Base-by-base conservation (phyloP, 92 coral and sea anemone genomes). In the Paramuricea clavata region DNA sequence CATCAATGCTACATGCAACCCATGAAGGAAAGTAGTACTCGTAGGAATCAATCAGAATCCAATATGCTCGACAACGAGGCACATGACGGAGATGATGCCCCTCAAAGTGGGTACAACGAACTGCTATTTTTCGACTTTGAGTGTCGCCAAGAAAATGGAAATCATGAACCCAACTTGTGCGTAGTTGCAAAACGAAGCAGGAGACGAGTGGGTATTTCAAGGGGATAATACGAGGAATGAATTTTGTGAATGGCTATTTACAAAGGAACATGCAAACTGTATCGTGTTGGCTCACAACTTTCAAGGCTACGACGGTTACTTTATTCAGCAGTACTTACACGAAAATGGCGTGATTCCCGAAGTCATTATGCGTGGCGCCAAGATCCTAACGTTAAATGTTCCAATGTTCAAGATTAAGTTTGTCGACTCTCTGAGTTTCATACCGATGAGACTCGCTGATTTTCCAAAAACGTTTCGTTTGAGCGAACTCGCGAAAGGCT, bases 401-500 rank as follows among this genome's bases (percentile, higher is more conserved):
- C 52, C 16, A 6, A 47, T 47, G 52, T 15, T 47, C 13, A 47
- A 47, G 15, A 47, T 47, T 47, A 47, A 16, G 15, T 39, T 39
- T 39, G 10, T 39, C 44, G 44, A 39, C 78, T 78, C 27, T 50
- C 42, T 21, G 6, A 36, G 12, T 41, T 74, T 52, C 28, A 39
- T 39, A 4, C 44, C 44, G 4, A 39, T 39, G 44, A 39, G 10
- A 39, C 10, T 39, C 4, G 44, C 73, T 5, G 6, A 64, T 9
- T 87, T 87, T 60, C 70, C 87, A 12, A 44, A 26, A 15, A 87
- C 91, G 25, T 88, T 88, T 43, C 82, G 78, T 0, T 30, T 71
- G 0, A 15, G 64, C 0, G 91, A 72, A 61, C 1, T 50, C 2
- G 50, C 2, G 6, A 86, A 86, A 25, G 77, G 78, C 10, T 33